These are phyloP conservation scores for Leucophora obtusa DNA, from an alignment of 2,888 invertebrate species.

Conservation along the genomic window DNA sequence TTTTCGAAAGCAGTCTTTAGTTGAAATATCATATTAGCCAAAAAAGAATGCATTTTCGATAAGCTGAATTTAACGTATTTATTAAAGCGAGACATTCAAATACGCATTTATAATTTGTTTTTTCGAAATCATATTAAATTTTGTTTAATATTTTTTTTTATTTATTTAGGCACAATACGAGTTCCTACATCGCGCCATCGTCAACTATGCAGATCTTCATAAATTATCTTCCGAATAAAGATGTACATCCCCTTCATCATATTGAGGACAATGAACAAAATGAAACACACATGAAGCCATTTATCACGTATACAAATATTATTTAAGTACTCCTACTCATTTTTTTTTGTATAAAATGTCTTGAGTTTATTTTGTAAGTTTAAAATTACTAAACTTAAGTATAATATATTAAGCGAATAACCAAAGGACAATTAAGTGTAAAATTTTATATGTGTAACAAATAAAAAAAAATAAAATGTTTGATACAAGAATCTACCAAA, in stretches of 20 bases:
- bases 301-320: conserved; percentile 56
- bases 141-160: background rate
- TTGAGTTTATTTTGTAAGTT: conserved; percentile 57
- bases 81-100: too few species aligned
- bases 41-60: too few species aligned
- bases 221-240: conserved; percentile 80
- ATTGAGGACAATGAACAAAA: conserved; percentile 11
- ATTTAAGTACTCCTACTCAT: conserved; percentile 57
- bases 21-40: too few species aligned
- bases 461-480: conserved; percentile 60
- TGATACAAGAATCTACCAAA: conserved; percentile 34
- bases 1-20: too few species aligned
- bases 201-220: conserved; percentile 93
- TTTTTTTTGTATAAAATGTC: conserved; percentile 64
- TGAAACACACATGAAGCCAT: conserved; percentile 46
- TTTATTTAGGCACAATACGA: conserved; percentile 89
- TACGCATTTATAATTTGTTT: too few species aligned
- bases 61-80: too few species aligned
- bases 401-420: conserved; percentile 64
- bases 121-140: too few species aligned
- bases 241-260: conserved; percentile 59
- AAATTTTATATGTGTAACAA: conserved; percentile 62
- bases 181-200: conserved; percentile 94
- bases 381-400: conserved; percentile 61
- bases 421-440: conserved; percentile 66